A percentile compares a stretch with the other conserved stretches of the same genome.
phyloP scores from a whole-genome alignment of 2,888 invertebrate species.

The Glyphotaelius pellucidus region DNA sequence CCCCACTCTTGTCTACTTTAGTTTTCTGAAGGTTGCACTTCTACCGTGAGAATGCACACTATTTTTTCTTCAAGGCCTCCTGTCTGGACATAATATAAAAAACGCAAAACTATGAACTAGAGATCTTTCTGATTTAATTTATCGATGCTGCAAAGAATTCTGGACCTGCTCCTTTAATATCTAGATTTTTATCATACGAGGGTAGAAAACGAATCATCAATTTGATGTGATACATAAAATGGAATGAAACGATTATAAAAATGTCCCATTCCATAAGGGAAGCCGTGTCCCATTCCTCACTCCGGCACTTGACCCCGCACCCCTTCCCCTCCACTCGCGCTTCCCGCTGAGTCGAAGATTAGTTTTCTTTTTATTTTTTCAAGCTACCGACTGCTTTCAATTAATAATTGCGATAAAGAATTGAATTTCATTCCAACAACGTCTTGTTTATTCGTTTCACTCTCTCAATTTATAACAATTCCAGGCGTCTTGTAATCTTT shows the following conservation, averaged over 20 bases:
- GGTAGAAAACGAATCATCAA: not conserved
- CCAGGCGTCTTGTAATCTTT: slow-evolving; percentile 22
- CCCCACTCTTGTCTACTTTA: too few relatives aligned
- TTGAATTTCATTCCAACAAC: slow-evolving; percentile 37
- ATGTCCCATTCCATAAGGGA: not conserved
- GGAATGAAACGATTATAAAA: not conserved
- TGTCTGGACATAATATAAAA: too few relatives aligned
- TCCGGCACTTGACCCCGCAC: not conserved
- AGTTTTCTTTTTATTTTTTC: slow-evolving; percentile 45
- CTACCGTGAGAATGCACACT: too few relatives aligned
- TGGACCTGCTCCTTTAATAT: not conserved
- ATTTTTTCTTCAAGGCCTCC: too few relatives aligned
- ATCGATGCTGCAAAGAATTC: not conserved
- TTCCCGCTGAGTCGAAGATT: slow-evolving; percentile 43
- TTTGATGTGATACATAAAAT: not conserved
- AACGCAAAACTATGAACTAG: not conserved
- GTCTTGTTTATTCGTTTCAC: slow-evolving; percentile 39
- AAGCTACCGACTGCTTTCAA: slow-evolving; percentile 42
- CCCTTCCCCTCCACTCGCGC: not conserved
- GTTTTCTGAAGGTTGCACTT: too few relatives aligned
- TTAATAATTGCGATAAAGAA: slow-evolving; percentile 48
- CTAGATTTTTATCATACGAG: not conserved
- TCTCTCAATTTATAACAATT: slow-evolving; percentile 41
- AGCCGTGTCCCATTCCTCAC: not conserved
- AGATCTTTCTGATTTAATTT: not conserved